Percentiles rank a stretch among this genome's conserved stretches.
Conservation (phyloP, 2,113 vertebrate genomes). For the Trematocara marginatum region DNA sequence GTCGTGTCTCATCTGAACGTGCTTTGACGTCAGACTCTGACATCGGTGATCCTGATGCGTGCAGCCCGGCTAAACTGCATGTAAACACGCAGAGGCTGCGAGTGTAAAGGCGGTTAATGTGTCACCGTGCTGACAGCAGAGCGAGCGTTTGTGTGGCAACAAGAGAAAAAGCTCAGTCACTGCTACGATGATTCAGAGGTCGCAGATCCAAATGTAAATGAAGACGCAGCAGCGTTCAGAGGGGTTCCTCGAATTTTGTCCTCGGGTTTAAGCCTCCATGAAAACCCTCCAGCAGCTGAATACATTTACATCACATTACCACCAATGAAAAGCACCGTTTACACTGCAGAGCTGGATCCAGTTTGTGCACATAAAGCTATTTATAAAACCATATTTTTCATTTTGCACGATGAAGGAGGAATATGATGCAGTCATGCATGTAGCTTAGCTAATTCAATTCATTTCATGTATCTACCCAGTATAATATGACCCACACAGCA, state of each 20-base stretch:
- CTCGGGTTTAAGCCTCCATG: neutral
- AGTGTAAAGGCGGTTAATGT: neutral
- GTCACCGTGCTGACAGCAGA: neutral
- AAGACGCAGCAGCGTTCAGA: no score
- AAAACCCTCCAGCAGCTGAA: neutral
- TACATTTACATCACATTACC: constrained; percentile 31
- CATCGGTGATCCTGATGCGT: neutral
- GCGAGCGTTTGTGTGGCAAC: neutral
- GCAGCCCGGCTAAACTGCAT: neutral
- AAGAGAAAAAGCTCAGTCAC: neutral
- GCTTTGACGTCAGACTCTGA: neutral
- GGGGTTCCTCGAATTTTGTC: neutral
- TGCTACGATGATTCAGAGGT: neutral
- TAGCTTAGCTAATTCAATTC: no score
- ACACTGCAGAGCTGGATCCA: neutral
- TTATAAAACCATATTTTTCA: neutral
- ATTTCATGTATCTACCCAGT: neutral
- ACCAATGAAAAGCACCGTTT: neutral
- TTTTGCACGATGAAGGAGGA: neutral
- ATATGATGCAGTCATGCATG: neutral
- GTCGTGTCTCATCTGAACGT: neutral
- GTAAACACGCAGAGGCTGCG: neutral
- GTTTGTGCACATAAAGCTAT: neutral
- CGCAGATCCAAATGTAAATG: neutral
- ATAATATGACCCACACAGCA: neutral